Percentiles rank a stretch among this genome's conserved stretches.
Evolutionary conservation across 2,888 invertebrate species (phyloP).

Genomic region (Eutolmus rufibarbis): DNA sequence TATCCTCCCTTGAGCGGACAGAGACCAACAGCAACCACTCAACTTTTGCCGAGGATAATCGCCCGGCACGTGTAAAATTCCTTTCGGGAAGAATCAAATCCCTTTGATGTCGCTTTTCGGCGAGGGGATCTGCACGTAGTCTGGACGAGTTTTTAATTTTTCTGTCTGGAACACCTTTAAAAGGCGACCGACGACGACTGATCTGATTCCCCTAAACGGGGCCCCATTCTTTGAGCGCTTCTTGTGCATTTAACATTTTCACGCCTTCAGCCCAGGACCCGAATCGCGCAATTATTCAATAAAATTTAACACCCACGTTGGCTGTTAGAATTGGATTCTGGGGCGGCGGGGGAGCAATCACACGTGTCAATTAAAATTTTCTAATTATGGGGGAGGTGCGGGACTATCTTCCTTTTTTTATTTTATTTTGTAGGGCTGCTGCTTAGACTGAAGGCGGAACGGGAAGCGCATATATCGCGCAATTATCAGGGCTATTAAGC

Average conservation of each 20-base stretch:
- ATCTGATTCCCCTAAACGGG: not conserved
- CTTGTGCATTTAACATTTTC: not conserved
- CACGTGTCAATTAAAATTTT: not conserved
- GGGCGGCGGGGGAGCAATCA: not conserved
- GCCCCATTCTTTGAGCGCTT: not conserved
- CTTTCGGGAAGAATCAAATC: not conserved
- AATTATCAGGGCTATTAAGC: not conserved
- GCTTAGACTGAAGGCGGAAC: not conserved
- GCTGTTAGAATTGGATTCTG: not conserved
- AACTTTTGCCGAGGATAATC: not conserved
- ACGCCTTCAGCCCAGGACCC: not conserved
- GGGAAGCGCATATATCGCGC: not conserved
- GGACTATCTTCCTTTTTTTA: not conserved
- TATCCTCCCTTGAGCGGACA: not conserved
- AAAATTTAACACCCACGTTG: not conserved
- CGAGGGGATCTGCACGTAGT: not conserved
- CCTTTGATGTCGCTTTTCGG: not conserved
- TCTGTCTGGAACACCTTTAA: not conserved
- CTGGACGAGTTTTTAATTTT: not conserved
- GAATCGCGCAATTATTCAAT: not conserved
- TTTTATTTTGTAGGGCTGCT: not conserved
- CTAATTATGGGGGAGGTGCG: not conserved
- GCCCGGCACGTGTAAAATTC: not conserved
- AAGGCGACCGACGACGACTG: not conserved
- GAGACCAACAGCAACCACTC: not conserved